Conservation (phyloP, 1,140 invertebrate genomes). For the Hypsibius dujardini region DNA sequence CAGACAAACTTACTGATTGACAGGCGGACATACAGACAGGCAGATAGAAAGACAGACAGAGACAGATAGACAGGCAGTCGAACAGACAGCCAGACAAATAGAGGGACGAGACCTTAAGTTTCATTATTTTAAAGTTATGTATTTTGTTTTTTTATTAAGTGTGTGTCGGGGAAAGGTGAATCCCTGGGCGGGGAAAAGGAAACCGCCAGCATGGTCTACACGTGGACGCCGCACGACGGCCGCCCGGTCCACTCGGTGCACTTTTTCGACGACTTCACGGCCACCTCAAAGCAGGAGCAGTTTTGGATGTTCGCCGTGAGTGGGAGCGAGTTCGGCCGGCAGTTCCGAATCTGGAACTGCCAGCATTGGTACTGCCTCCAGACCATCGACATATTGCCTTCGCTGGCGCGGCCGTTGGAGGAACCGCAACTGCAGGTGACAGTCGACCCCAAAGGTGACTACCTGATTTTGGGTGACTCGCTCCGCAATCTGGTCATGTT, state of each 20-base stretch:
- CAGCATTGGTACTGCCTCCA: conserved; percentile 78
- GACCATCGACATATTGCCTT: conserved; percentile 40
- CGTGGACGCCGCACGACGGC: conserved; percentile 12
- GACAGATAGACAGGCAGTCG: too few relatives aligned
- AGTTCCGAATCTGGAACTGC: conserved; percentile 82
- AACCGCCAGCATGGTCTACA: not conserved
- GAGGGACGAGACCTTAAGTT: too few relatives aligned
- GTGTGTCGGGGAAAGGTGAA: not conserved
- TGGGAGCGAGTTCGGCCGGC: conserved; percentile 67
- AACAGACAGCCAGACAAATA: not conserved
- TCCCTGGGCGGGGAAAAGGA: not conserved
- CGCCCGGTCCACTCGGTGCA: not conserved
- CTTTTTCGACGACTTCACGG: conserved; percentile 11
- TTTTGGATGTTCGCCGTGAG: conserved; percentile 89
- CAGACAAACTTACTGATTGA: too few relatives aligned
- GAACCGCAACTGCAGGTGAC: not conserved
- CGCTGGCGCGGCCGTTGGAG: not conserved
- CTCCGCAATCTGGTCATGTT: not conserved
- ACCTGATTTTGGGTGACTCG: not conserved
- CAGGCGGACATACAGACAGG: too few relatives aligned
- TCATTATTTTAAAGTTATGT: too few relatives aligned
- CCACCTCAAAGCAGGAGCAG: conserved; percentile 32
- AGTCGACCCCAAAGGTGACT: conserved; percentile 4
- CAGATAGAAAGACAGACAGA: too few relatives aligned
- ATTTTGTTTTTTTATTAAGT: conserved; percentile 8